Evolutionary conservation across 2,888 invertebrate genomes (phyloP).

Genomic region (Diploptera punctata): DNA sequence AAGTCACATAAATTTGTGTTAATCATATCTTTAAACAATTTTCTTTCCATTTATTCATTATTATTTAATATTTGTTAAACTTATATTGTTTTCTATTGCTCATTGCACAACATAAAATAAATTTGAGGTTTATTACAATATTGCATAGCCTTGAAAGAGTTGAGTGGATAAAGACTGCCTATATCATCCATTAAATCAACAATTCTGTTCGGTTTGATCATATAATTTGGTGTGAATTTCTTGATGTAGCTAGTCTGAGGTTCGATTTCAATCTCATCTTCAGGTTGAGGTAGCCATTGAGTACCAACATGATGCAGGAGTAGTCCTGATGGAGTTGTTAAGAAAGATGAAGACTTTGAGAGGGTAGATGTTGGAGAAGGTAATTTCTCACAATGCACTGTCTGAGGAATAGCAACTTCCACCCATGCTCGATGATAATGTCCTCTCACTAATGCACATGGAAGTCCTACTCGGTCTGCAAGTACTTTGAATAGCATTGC

Average conservation of each 20-base stretch:
- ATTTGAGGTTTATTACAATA: not conserved
- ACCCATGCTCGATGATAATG: conserved; percentile 67
- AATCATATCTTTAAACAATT: too few relatives aligned
- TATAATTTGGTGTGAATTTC: not conserved
- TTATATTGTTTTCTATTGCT: too few relatives aligned
- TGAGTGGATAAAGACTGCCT: not conserved
- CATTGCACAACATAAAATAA: too few relatives aligned
- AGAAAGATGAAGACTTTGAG: not conserved
- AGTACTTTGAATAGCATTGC: conserved; percentile 52
- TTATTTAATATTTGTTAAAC: too few relatives aligned
- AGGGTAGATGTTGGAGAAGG: not conserved
- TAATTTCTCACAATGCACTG: not conserved
- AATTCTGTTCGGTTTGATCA: not conserved
- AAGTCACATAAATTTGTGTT: too few relatives aligned
- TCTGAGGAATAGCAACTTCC: conserved; percentile 61
- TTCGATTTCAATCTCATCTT: not conserved
- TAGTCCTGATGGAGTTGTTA: not conserved
- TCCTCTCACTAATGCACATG: conserved; percentile 64
- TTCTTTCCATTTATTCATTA: too few relatives aligned
- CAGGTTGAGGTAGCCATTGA: not conserved
- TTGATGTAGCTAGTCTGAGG: not conserved
- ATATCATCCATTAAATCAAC: not conserved
- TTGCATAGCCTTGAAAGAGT: not conserved
- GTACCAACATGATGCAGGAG: not conserved
- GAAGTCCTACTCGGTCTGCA: conserved; percentile 68